Evolutionary conservation across 2,113 vertebrate species (phyloP), one percentile per base, ranked within the genome.

Genomic region (Hippocampus guttulatus): DNA sequence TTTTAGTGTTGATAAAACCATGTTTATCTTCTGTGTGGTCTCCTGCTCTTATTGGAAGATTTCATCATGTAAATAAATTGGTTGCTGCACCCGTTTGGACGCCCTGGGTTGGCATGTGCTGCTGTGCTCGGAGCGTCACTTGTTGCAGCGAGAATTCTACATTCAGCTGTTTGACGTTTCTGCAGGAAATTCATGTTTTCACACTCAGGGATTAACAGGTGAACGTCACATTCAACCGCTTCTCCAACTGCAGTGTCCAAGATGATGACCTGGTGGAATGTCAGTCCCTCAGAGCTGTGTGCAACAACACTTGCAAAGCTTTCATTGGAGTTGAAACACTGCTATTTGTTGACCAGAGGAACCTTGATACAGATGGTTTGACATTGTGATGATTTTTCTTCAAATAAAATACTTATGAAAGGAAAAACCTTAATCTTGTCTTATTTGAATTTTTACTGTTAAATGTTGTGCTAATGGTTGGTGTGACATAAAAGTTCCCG

Each of bases 371-470:
- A 90, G 88, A 87, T 90, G 90, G 88, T 91, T 90, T 88, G 90
- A 91, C 88, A 85, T 67, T 71, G 51, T 82, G 69, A 67, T 77
- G 75, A 68, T 55, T 81, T 84, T 88, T 86, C 87, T 90, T 14
- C 73, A 76, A 91, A 88, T 90, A 91, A 90, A 91, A 91, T 89
- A 85, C 89, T 83, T 80, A 85, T 83, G 65, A 80, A 80, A 83
- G 81, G 69, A 49, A 21, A 52, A 12, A 23, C n/a, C 1, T 58
- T 0, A 23, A 51, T 3, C n/a, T 15, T 9, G 1, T 23, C 0
- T 25, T 0, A 3, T 49, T 70, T 58, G 10, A 38, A 38, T 6
- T 76, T 63, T 20, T 3, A 45, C 43, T 45, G 43, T 15, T 45
- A 45, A 45, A 14, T 45, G 43, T 45, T 45, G 43, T 45, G 43